Conservation (phyloP, 23 tunicate species). For the Trididemnum nubilum region DNA sequence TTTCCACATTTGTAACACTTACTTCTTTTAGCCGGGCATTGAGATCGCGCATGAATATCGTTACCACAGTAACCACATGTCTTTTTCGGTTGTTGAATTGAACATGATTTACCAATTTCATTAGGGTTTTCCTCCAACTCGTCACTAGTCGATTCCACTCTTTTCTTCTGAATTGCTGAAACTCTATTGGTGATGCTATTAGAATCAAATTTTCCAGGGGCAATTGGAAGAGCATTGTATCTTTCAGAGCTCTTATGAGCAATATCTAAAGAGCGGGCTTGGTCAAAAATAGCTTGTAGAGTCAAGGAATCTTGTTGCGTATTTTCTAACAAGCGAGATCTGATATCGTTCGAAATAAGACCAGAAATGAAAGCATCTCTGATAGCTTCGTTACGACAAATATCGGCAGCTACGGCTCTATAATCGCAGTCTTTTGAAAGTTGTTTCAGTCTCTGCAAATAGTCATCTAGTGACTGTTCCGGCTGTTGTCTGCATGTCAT, state of each 20-base stretch:
- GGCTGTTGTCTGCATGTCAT: neutral
- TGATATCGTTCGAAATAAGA: neutral
- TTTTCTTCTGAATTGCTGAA: neutral
- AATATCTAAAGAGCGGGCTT: neutral
- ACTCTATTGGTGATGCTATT: neutral
- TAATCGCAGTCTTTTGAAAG: neutral
- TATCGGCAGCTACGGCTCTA: too few relatives aligned
- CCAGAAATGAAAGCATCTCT: neutral
- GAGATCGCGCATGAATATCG: neutral
- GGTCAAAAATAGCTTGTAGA: neutral
- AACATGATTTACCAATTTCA: neutral
- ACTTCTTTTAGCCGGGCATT: neutral
- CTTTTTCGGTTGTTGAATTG: too few relatives aligned
- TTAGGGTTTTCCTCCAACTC: neutral
- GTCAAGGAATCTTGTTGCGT: neutral
- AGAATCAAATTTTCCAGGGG: neutral
- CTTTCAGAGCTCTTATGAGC: neutral
- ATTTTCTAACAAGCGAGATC: neutral
- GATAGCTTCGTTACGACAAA: too few relatives aligned
- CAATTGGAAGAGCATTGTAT: neutral
- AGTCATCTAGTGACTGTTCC: neutral
- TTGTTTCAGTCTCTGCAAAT: neutral
- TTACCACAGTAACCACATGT: neutral
- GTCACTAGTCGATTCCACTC: neutral
- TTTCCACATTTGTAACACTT: neutral